A percentile compares a stretch with the other conserved stretches of the same genome.
Evolutionary conservation across 2,888 invertebrate species (phyloP).

Genomic region (Leucozona laternaria): DNA sequence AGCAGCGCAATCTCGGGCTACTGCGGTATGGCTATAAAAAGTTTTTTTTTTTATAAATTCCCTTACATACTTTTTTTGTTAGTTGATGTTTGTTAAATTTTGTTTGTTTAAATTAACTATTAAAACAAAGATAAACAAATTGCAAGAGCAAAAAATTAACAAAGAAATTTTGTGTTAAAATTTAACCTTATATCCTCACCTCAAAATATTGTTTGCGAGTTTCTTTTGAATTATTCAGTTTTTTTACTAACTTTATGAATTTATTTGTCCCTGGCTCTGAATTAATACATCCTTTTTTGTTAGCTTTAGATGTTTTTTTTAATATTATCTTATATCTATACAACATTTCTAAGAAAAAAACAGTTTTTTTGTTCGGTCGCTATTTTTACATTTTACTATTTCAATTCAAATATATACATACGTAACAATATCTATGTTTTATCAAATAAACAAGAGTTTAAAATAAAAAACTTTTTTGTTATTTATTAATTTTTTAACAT

Average conservation of each 20-base stretch:
- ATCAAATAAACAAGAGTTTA: neutral
- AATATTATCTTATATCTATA: neutral
- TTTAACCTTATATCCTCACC: neutral
- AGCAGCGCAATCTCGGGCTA: conserved; percentile 97
- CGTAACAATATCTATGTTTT: neutral
- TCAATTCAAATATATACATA: neutral
- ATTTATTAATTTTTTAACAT: neutral
- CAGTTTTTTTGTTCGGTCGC: neutral
- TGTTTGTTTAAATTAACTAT: conserved; percentile 32
- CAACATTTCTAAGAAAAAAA: neutral
- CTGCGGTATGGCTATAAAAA: conserved; percentile 89
- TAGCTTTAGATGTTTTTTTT: neutral
- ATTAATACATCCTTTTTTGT: neutral
- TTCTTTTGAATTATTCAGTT: neutral
- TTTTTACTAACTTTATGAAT: neutral
- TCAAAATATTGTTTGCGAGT: conserved; percentile 1
- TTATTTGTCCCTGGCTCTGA: neutral
- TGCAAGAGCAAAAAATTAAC: conserved; percentile 14
- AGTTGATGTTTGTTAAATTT: conserved; percentile 37
- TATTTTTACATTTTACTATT: neutral
- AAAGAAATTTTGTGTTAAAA: neutral
- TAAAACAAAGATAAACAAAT: neutral
- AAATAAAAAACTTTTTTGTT: neutral
- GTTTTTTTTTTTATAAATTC: conserved; percentile 51
- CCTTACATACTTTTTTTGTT: conserved; percentile 50